Base-by-base conservation (phyloP, 2,113 vertebrate genomes). In the Sapajus apella region DNA sequence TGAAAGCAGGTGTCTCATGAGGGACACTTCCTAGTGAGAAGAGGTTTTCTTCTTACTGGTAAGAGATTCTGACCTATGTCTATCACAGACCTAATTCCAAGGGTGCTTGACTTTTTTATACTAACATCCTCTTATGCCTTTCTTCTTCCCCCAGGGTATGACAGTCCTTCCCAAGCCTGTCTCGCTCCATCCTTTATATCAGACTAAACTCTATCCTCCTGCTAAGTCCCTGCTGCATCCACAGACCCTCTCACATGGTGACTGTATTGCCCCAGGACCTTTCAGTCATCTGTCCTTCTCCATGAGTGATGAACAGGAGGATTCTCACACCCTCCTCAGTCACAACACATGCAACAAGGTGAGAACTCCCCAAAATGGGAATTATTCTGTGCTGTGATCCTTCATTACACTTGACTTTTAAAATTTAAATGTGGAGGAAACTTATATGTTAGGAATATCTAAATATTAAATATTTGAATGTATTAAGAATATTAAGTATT, bases 231-330 rank as follows among this genome's bases (percentile, higher is more conserved):
- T 96, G 97, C 97, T 98, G 82, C 37, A 25, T 91, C 88, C 97
- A 85, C 90, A 83, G 2, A 96, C 90, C 12, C 2, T 96, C 73
- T 98, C 97, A 14, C 96, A 97, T 2, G 45, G 97, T 55, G 90
- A 97, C 75, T 98, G 81, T 91, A 94, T 98, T 94, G 98, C 83
- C 72, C 91, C 98, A 21, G 95, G 97, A 98, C 97, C 97, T 81
- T 98, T 98, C 96, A 98, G 94, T 76, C 96, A 98, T 58, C 96
- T 99, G 88, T 98, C 96, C 79, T 84, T 97, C 83, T 80, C 95
- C 64, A 58, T 50, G 43, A 96, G 32, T 77, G 97, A 98, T 0
- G 27, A 91, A 86, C 97, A 96, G 8, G 80, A 96, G 87, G 96
- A 88, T 90, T 95, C 95, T 66, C 98, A 90, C 55, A 96, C 97